A percentile compares a stretch with the other conserved stretches of the same genome.
phyloP scores from a whole-genome alignment of 2,888 invertebrate genomes.

The Xestobium rufovillosum region DNA sequence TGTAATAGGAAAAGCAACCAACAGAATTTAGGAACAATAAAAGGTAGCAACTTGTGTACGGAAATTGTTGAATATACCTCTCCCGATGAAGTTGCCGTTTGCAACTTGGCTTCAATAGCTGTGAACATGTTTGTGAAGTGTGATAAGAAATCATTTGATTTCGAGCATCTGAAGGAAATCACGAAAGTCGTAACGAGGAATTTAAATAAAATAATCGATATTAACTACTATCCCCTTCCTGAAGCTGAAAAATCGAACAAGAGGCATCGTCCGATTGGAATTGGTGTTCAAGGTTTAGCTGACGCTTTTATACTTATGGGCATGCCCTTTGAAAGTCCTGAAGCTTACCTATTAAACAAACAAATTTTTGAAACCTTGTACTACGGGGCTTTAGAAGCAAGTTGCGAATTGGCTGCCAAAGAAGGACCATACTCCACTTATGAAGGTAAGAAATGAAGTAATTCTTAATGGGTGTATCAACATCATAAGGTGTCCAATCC shows the following conservation, averaged over 20 bases:
- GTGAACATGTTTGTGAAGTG: slow-evolving; percentile 86
- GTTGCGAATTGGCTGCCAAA: slow-evolving; percentile 84
- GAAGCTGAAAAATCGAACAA: slow-evolving; percentile 85
- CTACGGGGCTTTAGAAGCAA: slow-evolving; percentile 92
- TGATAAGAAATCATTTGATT: slow-evolving; percentile 74
- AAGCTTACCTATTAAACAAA: slow-evolving; percentile 79
- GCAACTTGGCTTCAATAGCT: slow-evolving; percentile 95
- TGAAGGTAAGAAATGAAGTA: no score
- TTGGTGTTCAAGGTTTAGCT: slow-evolving; percentile 95
- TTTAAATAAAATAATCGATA: slow-evolving; percentile 93
- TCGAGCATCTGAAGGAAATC: slow-evolving; percentile 75
- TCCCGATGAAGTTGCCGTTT: slow-evolving; percentile 91
- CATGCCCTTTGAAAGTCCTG: slow-evolving; percentile 83
- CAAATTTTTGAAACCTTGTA: slow-evolving; percentile 98
- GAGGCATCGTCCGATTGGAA: slow-evolving; percentile 78
- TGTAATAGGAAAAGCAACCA: slow-evolving; percentile 98
- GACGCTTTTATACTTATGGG: slow-evolving; percentile 94
- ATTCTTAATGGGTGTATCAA: no score
- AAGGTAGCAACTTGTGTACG: slow-evolving; percentile 95
- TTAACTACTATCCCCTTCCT: slow-evolving; percentile 90
- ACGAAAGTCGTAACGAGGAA: slow-evolving; percentile 85
- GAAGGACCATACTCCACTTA: slow-evolving; percentile 88
- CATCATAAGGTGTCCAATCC: no score
- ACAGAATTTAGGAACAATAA: slow-evolving; percentile 95
- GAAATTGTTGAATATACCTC: slow-evolving; percentile 95